Evolutionary conservation across 2,113 vertebrate genomes (phyloP).

Genomic region (Gavialis gangeticus): DNA sequence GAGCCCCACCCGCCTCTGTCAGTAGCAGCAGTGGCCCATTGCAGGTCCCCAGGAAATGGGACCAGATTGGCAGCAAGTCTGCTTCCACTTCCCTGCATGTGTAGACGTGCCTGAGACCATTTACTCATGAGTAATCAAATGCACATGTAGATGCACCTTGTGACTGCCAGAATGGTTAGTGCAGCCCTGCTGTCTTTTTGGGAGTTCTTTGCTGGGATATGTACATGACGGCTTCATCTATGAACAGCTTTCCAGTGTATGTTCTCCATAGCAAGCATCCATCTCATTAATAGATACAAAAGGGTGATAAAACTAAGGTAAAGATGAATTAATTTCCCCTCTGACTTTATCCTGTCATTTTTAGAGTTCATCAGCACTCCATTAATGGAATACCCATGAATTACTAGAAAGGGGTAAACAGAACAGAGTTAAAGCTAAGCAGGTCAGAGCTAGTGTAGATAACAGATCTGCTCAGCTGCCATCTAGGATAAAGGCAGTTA

Average conservation of each 20-base stretch:
- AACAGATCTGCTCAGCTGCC: background rate
- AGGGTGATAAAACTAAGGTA: background rate
- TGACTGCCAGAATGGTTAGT: rapidly evolving
- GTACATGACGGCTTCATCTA: rapidly evolving
- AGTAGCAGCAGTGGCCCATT: too few relatives aligned
- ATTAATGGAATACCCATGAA: background rate
- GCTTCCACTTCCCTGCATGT: too few relatives aligned
- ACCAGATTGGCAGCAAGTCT: too few relatives aligned
- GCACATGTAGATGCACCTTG: too few relatives aligned
- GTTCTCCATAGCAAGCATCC: background rate
- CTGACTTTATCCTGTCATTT: background rate
- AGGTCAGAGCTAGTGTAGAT: background rate
- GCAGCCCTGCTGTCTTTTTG: rapidly evolving
- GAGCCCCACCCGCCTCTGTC: too few relatives aligned
- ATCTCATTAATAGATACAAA: background rate
- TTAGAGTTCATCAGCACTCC: background rate
- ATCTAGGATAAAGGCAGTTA: background rate
- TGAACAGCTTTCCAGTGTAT: background rate
- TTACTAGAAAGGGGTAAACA: background rate
- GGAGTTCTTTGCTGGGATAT: background rate
- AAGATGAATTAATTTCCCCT: background rate
- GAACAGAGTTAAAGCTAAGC: background rate
- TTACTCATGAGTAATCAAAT: too few relatives aligned
- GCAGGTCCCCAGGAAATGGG: too few relatives aligned
- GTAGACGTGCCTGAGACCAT: too few relatives aligned